Conservation (phyloP, 2,888 invertebrate genomes). For the Hyalella azteca region DNA sequence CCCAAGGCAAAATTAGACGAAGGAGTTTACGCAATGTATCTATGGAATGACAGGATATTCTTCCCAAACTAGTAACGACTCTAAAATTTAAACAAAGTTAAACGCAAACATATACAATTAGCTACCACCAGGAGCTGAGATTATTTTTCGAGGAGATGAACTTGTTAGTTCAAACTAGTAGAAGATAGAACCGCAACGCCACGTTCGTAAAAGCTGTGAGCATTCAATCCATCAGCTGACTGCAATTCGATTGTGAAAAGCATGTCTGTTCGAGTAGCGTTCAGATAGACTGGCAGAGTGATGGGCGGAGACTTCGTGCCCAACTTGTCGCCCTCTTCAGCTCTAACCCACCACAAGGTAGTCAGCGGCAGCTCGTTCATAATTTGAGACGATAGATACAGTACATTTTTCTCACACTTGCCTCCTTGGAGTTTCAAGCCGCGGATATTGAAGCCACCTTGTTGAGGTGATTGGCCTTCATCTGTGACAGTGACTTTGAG, state of each 20-base stretch:
- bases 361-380: constrained; percentile 92
- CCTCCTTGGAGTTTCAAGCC: constrained; percentile 97
- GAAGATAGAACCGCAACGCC: constrained; percentile 97
- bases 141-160: not conserved
- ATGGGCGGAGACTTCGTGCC: constrained; percentile 71
- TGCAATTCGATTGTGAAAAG: constrained; percentile 94
- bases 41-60: too few species aligned
- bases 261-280: constrained; percentile 91
- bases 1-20: too few species aligned
- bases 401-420: constrained; percentile 86
- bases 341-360: constrained; percentile 85
- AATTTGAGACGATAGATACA: constrained; percentile 90
- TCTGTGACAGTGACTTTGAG: constrained; percentile 78
- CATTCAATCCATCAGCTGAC: constrained; percentile 87
- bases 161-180: constrained; percentile 77
- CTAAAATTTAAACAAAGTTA: too few species aligned
- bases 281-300: constrained; percentile 94
- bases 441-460: constrained; percentile 59
- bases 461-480: constrained; percentile 63
- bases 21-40: too few species aligned
- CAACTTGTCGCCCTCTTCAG: constrained; percentile 58
- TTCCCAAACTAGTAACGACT: too few species aligned
- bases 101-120: too few species aligned
- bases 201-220: constrained; percentile 96
- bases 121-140: too few species aligned